Evolutionary conservation across 2,888 invertebrate species (phyloP).

Genomic region (Didymodactylos carnosus): DNA sequence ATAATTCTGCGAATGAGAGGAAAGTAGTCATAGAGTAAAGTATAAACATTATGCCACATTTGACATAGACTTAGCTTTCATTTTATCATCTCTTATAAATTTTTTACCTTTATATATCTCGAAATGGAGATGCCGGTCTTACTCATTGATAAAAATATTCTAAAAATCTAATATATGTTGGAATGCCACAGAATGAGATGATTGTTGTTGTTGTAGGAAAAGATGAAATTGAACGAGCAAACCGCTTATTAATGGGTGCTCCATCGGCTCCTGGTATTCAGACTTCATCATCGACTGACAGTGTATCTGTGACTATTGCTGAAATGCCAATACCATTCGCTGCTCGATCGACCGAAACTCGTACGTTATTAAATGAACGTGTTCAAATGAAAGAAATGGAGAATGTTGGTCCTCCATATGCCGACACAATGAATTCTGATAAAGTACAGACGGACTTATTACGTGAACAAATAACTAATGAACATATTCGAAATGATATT

Average conservation of each 20-base stretch:
- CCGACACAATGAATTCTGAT: not conserved
- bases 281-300: not conserved
- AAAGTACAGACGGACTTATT: not conserved
- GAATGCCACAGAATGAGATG: too few relatives aligned
- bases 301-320: too few relatives aligned
- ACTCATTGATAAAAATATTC: too few relatives aligned
- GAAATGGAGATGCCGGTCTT: too few relatives aligned
- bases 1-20: too few relatives aligned
- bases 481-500: not conserved
- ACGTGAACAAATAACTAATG: not conserved
- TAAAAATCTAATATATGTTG: not conserved
- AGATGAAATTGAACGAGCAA: not conserved
- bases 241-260: not conserved
- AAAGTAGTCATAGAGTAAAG: too few relatives aligned
- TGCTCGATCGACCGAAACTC: too few relatives aligned
- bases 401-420: not conserved
- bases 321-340: too few relatives aligned
- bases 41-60: not conserved
- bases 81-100: too few relatives aligned
- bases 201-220: not conserved
- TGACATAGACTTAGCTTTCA: not conserved
- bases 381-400: not conserved
- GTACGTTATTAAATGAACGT: too few relatives aligned
- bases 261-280: not conserved
- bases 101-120: too few relatives aligned